Conservation (phyloP, 1,140 invertebrate species). For the Trachymyrmex septentrionalis region DNA sequence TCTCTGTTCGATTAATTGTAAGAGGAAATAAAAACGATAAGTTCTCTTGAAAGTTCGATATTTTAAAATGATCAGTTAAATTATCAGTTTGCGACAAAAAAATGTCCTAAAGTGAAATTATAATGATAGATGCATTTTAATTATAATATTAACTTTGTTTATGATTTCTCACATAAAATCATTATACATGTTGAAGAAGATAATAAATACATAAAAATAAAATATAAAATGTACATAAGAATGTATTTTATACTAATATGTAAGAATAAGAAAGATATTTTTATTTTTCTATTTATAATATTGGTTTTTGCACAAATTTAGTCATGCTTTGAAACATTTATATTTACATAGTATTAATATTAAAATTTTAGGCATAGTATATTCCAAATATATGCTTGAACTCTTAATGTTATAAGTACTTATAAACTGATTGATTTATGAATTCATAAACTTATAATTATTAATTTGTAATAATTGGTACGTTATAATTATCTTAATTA, state of each 20-base stretch:
- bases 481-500: background rate
- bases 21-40: background rate
- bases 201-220: no score
- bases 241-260: no score
- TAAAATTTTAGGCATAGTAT: background rate
- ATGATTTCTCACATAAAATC: background rate
- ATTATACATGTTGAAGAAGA: background rate
- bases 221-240: no score
- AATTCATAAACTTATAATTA: constrained; percentile 1
- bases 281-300: background rate
- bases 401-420: background rate
- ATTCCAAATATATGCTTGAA: background rate
- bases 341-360: background rate
- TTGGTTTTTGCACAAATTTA: background rate
- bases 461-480: background rate
- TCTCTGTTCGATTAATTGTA: background rate
- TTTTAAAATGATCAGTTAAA: background rate
- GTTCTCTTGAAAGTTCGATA: background rate
- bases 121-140: background rate
- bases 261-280: background rate
- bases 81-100: background rate
- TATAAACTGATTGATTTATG: background rate
- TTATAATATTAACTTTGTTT: background rate
- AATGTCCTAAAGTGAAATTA: background rate
- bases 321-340: background rate